phyloP scores from a whole-genome alignment of 2,113 vertebrate genomes.

The Ammodytes marinus region DNA sequence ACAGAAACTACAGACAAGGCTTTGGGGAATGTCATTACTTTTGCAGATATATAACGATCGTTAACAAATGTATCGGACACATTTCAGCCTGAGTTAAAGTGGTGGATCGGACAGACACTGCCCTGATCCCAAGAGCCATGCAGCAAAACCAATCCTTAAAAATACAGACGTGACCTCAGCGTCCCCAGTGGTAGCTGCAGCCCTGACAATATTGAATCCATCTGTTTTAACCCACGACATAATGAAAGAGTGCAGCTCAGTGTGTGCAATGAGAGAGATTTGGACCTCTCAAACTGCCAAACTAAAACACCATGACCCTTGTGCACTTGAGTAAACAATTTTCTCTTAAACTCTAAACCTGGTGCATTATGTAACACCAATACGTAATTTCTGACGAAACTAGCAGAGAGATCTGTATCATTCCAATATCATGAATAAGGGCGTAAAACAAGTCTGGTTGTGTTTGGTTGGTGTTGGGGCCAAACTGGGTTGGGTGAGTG shows the following conservation, averaged over 20 bases:
- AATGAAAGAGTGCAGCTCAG: neutral
- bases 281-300: neutral
- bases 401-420: neutral
- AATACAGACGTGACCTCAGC: conserved; percentile 11
- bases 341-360: neutral
- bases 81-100: neutral
- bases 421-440: conserved; percentile 21
- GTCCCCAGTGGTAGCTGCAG: neutral
- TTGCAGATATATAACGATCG: no score
- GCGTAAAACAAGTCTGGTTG: no score
- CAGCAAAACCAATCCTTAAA: neutral
- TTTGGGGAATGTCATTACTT: no score
- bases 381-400: conserved; percentile 17
- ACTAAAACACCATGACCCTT: neutral
- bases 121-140: neutral
- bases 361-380: neutral
- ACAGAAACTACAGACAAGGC: no score
- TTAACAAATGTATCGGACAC: neutral
- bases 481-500: no score
- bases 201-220: neutral
- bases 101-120: neutral
- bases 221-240: conserved; percentile 17
- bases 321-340: neutral
- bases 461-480: no score
- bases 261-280: neutral